phyloP scores from a whole-genome alignment of 1,140 invertebrate species.

The Brachionus koreanus region DNA sequence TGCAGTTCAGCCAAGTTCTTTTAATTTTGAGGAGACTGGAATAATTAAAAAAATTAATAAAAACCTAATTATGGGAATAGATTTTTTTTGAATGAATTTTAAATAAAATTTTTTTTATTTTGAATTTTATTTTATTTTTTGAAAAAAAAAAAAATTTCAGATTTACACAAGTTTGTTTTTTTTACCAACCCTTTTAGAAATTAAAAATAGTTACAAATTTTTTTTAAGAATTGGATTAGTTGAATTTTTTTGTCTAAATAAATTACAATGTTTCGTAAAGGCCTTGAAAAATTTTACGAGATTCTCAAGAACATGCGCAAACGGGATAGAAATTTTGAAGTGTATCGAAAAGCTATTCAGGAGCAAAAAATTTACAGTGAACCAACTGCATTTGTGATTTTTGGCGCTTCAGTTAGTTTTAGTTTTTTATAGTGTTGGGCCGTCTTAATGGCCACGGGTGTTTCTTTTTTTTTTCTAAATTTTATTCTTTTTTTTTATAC shows the following conservation, averaged over 20 bases:
- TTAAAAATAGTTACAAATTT: neutral
- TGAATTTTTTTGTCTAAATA: neutral
- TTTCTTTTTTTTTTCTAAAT: too few species aligned
- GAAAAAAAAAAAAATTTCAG: too few species aligned
- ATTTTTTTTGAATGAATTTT: neutral
- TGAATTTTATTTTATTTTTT: neutral
- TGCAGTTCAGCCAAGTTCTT: too few species aligned
- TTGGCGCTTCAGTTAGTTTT: conserved; percentile 56
- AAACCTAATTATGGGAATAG: neutral
- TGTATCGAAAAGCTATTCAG: conserved; percentile 9
- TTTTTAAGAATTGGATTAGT: neutral
- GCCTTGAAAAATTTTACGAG: neutral
- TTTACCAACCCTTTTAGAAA: too few species aligned
- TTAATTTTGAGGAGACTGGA: neutral
- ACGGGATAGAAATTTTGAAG: conserved; percentile 20
- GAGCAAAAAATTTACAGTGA: conserved; percentile 47
- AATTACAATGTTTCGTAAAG: neutral
- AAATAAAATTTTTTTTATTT: neutral
- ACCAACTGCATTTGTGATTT: conserved; percentile 53
- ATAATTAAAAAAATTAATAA: neutral
- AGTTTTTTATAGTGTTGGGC: too few species aligned
- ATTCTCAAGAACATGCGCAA: neutral
- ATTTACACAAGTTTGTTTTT: too few species aligned
- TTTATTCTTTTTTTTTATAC: too few species aligned
- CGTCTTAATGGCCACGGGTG: too few species aligned